Evolutionary conservation across 2,888 invertebrate species (phyloP), one percentile per base, ranked within the genome.

Genomic region (Priocnemis perturbator): DNA sequence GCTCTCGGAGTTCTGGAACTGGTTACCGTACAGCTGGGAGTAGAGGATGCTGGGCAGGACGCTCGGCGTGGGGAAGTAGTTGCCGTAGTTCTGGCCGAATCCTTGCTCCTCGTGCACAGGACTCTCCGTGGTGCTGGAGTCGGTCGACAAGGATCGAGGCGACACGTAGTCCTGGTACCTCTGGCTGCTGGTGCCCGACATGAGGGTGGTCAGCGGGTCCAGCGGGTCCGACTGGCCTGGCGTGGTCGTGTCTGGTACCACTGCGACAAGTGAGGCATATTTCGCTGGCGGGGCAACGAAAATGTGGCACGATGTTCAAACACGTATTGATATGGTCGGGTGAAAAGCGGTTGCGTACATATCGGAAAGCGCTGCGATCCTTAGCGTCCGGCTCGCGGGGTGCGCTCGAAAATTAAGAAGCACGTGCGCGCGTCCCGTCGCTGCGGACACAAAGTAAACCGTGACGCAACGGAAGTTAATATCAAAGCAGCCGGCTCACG

Each of bases 31-130:
- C 20, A 96, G 89, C 85, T 96, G 96, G 7, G 96, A 96, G 89
- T 96, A 96, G 2, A 96, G 90, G 74, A 96, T 90, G 81, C 96
- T 96, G 1, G 96, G 96, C 45, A 96, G 89, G 3, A 96, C 96
- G 0, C 93, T 92, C 14, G 91, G 89, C 88, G 93, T 92, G 76
- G 93, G 89, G 21, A 94, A 91, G 5, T 93, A 92, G 84, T 94
- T 94, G 86, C 93, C 93, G 30, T 92, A 90, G 78, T 91, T 92
- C 85, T 93, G 92, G 0, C 89, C 88, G 70, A 89, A 87, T 75
- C 85, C 79, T 83, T 95, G 95, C 83, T 95, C 95, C 84, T 95
- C 95, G 90, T 95, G 95, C 17, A 95, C 95, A 0, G 95, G 95
- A 47, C 95, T 95, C 85, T 95, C 95, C 2, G 95, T 95, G 72